Conservation (phyloP, 92 coral and sea anemone species). For the Palythoa heliodiscus region DNA sequence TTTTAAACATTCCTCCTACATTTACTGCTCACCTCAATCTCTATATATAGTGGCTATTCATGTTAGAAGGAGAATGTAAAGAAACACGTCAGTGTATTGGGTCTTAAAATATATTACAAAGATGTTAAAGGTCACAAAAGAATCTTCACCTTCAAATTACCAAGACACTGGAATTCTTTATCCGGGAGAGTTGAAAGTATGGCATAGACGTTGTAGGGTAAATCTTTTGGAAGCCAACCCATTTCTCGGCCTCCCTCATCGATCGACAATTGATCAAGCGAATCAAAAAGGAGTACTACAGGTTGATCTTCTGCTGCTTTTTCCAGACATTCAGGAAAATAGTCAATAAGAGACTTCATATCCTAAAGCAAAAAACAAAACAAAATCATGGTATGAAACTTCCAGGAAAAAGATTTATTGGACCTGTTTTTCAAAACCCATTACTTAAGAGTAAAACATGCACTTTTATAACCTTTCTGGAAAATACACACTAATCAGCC, state of each 20-base stretch:
- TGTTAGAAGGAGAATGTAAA: too few species aligned
- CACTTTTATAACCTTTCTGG: too few species aligned
- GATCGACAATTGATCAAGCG: slow-evolving; percentile 94
- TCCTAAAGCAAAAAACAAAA: slow-evolving; percentile 58
- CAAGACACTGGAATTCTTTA: slow-evolving; percentile 80
- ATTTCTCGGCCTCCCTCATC: slow-evolving; percentile 94
- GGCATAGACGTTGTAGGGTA: slow-evolving; percentile 73
- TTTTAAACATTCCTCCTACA: too few species aligned
- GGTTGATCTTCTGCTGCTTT: slow-evolving; percentile 77
- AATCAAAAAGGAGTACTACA: slow-evolving; percentile 83
- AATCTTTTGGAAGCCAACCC: slow-evolving; percentile 85
- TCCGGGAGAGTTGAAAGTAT: slow-evolving; percentile 91
- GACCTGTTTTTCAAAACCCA: too few species aligned
- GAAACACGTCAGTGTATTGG: too few species aligned
- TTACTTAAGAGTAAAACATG: too few species aligned
- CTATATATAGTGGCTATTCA: too few species aligned
- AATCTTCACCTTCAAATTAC: slow-evolving; percentile 76
- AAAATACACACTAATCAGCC: too few species aligned
- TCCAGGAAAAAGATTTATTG: too few species aligned
- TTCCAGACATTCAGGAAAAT: slow-evolving; percentile 78
- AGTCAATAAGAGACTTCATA: slow-evolving; percentile 81
- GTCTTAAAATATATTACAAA: too few species aligned
- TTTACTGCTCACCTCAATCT: too few species aligned
- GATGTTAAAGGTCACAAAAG: too few species aligned
- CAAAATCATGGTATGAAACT: not conserved